A percentile compares a stretch with the other conserved stretches of the same genome.
These are phyloP conservation scores for Ashinkailepas kermadecensis DNA, from an alignment of 2,888 invertebrate genomes.

Conservation along the genomic window DNA sequence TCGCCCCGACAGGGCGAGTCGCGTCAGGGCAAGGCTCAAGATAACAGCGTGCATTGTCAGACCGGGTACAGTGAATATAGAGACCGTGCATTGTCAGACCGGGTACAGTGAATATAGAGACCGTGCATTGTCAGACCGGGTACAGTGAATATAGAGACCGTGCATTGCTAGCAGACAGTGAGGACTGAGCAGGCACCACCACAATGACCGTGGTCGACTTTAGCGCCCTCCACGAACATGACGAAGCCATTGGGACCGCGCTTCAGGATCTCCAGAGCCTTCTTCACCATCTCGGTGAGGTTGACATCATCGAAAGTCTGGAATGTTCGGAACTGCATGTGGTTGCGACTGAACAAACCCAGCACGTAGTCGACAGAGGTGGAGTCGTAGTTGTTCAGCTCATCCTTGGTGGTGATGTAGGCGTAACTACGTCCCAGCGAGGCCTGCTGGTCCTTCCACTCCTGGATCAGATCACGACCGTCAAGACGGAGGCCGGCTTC, in stretches of 20 bases:
- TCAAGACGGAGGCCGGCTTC: not conserved
- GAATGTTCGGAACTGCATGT: not conserved
- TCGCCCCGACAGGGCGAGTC: too few relatives aligned
- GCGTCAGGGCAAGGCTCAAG: too few relatives aligned
- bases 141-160: too few relatives aligned
- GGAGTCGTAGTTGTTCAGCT: not conserved
- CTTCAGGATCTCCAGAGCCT: not conserved
- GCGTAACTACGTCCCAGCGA: not conserved
- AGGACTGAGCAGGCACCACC: too few relatives aligned
- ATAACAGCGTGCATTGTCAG: too few relatives aligned
- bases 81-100: too few relatives aligned
- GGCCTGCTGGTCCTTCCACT: not conserved
- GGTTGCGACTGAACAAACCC: not conserved
- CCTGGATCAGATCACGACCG: not conserved
- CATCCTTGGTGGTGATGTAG: not conserved
- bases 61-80: too few relatives aligned
- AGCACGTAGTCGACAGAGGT: not conserved
- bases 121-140: too few relatives aligned
- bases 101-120: too few relatives aligned
- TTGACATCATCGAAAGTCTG: not conserved
- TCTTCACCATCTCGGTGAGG: not conserved
- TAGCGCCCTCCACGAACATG: too few relatives aligned
- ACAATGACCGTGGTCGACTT: too few relatives aligned
- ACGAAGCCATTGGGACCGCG: not conserved
- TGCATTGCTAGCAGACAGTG: too few relatives aligned